Percentiles rank a stretch among this genome's conserved stretches.
These are phyloP conservation scores for Nephotettix cincticeps DNA, from an alignment of 1,140 invertebrate genomes.

Conservation along the genomic window DNA sequence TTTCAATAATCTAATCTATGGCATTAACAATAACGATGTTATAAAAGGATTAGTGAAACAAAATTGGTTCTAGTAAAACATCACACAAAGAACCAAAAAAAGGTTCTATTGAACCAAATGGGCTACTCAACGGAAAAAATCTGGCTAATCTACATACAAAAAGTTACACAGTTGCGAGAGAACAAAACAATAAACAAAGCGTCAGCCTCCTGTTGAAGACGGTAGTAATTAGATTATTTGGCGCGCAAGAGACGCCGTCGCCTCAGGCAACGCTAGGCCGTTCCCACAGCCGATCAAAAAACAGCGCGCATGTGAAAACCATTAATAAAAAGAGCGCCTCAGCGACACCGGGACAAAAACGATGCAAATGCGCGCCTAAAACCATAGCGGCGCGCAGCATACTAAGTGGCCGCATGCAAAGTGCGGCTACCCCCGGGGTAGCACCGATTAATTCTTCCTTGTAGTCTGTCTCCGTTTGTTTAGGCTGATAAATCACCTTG, in stretches of 20 bases:
- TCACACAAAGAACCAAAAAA: too few relatives aligned
- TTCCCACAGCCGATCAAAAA: conserved; percentile 13
- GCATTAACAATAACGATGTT: too few relatives aligned
- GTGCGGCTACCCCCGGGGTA: neutral
- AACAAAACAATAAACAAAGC: too few relatives aligned
- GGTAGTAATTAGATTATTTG: neutral
- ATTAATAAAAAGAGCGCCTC: conserved; percentile 26
- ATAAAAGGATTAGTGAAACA: too few relatives aligned
- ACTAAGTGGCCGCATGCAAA: conserved; percentile 25
- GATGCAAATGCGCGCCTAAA: conserved; percentile 23
- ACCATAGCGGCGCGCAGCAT: conserved; percentile 7
- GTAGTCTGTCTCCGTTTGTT: neutral
- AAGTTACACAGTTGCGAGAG: too few relatives aligned
- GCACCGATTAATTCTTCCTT: neutral
- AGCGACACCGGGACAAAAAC: conserved; percentile 1
- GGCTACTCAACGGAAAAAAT: too few relatives aligned
- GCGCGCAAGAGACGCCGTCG: neutral
- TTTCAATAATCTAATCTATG: too few relatives aligned
- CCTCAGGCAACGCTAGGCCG: neutral
- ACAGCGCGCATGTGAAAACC: conserved; percentile 21
- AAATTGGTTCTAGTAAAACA: too few relatives aligned
- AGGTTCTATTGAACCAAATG: too few relatives aligned
- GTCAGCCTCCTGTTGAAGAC: too few relatives aligned
- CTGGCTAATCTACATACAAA: too few relatives aligned
- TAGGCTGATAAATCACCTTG: conserved; percentile 12